Evolutionary conservation across 2,797 vertebrate genomes (phyloP).

Genomic region (Anisognathus igniventris): DNA sequence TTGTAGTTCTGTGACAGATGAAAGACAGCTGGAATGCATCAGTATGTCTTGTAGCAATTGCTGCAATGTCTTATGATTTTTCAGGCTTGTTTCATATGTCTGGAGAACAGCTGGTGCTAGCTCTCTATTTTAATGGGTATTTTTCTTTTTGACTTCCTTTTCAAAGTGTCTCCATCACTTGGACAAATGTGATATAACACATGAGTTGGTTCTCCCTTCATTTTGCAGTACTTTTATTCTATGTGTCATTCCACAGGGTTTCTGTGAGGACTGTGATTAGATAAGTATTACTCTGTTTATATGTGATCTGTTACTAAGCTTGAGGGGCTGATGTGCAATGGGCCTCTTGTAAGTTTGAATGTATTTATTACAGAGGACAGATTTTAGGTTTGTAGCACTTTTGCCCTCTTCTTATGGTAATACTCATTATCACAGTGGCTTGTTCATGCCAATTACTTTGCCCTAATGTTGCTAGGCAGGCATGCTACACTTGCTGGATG

Average conservation of each 20-base stretch:
- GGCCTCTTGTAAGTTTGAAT: background rate
- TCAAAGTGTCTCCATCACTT: background rate
- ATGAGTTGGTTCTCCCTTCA: background rate
- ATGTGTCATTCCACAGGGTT: background rate
- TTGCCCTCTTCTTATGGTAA: background rate
- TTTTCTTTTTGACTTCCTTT: background rate
- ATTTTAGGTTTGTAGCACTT: background rate
- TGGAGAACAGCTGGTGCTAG: background rate
- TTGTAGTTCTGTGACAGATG: background rate
- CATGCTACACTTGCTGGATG: fast-evolving
- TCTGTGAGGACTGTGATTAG: background rate
- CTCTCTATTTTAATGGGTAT: background rate
- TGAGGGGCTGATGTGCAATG: background rate
- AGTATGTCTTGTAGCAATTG: background rate
- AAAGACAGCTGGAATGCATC: background rate
- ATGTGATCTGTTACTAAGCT: background rate
- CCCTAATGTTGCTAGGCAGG: background rate
- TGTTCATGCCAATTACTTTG: background rate
- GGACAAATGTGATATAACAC: background rate
- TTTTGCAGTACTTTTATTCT: background rate
- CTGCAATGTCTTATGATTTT: background rate
- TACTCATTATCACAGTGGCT: background rate
- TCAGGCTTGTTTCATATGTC: background rate
- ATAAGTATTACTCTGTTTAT: background rate
- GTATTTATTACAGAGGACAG: background rate